Percentiles rank a stretch among this genome's conserved stretches.
These are phyloP conservation scores for Dendrophyllia cribrosa DNA, from an alignment of 64 coral and sea anemone species.

Conservation along the genomic window DNA sequence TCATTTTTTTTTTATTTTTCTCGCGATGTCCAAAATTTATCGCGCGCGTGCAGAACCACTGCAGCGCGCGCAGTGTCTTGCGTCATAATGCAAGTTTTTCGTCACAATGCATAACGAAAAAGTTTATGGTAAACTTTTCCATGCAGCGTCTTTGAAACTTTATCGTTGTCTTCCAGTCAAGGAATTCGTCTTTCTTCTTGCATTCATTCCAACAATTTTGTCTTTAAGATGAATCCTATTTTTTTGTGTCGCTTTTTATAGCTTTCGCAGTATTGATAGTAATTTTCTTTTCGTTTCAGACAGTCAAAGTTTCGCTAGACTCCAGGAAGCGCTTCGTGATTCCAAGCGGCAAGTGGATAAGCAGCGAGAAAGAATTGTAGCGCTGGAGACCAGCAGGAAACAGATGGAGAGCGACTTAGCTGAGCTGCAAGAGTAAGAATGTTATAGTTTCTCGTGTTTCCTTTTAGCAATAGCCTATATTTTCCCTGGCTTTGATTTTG, in stretches of 20 bases:
- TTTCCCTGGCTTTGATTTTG: too few species aligned
- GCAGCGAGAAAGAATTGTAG: constrained; percentile 76
- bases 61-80: neutral
- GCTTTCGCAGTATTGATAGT: neutral
- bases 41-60: neutral
- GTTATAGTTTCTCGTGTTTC: neutral
- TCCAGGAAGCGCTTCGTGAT: constrained; percentile 88
- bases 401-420: constrained; percentile 85
- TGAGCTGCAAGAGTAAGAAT: constrained; percentile 87
- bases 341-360: constrained; percentile 91
- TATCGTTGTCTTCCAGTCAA: neutral
- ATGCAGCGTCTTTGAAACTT: neutral
- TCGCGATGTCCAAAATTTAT: neutral
- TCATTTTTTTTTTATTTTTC: too few species aligned
- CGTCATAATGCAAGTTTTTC: neutral
- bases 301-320: constrained; percentile 55
- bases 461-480: too few species aligned
- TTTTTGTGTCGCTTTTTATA: neutral
- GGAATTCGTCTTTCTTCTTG: too few species aligned
- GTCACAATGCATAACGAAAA: neutral
- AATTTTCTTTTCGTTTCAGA: constrained; percentile 41
- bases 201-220: too few species aligned
- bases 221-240: neutral
- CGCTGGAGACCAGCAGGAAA: constrained; percentile 83
- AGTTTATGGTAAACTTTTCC: neutral